Evolutionary conservation across 1,140 invertebrate genomes (phyloP).

Genomic region (Ganaspis sp.): DNA sequence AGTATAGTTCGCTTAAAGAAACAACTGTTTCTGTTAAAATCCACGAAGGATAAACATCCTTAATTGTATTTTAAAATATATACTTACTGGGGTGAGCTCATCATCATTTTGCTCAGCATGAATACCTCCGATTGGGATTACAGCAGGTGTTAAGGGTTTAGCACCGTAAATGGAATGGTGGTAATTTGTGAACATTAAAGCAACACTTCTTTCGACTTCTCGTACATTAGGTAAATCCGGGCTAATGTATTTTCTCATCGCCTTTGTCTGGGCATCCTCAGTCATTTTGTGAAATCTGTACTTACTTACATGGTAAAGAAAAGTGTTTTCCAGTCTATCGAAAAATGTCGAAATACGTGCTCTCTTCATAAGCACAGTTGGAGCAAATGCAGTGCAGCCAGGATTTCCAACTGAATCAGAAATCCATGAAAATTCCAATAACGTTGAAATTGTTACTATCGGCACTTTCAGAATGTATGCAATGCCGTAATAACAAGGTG

Average conservation of each 20-base stretch:
- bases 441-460: conserved; percentile 78
- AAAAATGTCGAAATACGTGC: conserved; percentile 78
- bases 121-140: conserved; percentile 80
- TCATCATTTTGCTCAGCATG: conserved; percentile 69
- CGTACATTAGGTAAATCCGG: conserved; percentile 66
- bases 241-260: conserved; percentile 70
- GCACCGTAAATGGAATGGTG: conserved; percentile 76
- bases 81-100: conserved; percentile 54
- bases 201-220: conserved; percentile 73
- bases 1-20: too few relatives aligned
- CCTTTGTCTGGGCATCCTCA: conserved; percentile 54
- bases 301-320: conserved; percentile 45
- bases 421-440: conserved; percentile 79
- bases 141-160: conserved; percentile 71
- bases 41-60: too few relatives aligned
- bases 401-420: conserved; percentile 80
- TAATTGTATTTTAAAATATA: background rate
- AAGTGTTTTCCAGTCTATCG: conserved; percentile 77
- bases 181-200: conserved; percentile 78
- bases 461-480: conserved; percentile 78
- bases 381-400: conserved; percentile 78
- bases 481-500: conserved; percentile 75
- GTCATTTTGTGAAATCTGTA: conserved; percentile 53
- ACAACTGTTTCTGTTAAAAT: too few relatives aligned
- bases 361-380: conserved; percentile 77